These are phyloP conservation scores for Polydrusus tereticollis DNA, from an alignment of 2,888 invertebrate species.

Conservation along the genomic window DNA sequence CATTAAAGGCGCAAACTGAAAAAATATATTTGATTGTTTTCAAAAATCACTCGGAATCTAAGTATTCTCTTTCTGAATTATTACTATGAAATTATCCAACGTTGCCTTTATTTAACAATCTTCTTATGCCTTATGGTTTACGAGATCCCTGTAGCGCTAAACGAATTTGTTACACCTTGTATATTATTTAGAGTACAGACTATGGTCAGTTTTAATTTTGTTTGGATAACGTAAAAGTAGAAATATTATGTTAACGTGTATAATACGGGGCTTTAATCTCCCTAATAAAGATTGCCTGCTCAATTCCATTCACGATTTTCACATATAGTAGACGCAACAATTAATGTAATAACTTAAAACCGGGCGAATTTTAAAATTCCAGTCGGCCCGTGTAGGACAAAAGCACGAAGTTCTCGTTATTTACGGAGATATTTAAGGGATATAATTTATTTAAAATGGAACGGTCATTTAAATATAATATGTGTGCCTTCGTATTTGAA, in stretches of 20 bases:
- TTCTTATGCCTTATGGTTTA: too few species aligned
- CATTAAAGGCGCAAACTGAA: too few species aligned
- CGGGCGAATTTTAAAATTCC: slow-evolving; percentile 14
- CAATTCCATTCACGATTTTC: slow-evolving; percentile 8
- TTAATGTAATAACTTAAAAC: slow-evolving; percentile 19
- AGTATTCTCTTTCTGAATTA: too few species aligned
- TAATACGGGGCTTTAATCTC: background rate
- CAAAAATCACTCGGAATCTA: too few species aligned
- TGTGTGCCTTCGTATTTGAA: slow-evolving; percentile 31
- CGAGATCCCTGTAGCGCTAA: too few species aligned
- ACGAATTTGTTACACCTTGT: too few species aligned
- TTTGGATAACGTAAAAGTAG: too few species aligned
- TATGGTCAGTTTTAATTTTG: too few species aligned
- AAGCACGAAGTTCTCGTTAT: slow-evolving; percentile 16
- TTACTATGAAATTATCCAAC: too few species aligned
- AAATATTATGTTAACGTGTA: background rate
- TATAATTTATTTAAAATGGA: slow-evolving; percentile 29
- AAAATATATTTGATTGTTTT: too few species aligned
- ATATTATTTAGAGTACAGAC: too few species aligned
- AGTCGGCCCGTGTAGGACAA: slow-evolving; percentile 9
- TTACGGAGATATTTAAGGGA: slow-evolving; percentile 16
- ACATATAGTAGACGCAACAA: slow-evolving; percentile 17
- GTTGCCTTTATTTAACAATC: too few species aligned
- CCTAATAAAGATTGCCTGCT: background rate
- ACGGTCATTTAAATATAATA: slow-evolving; percentile 36